These are phyloP conservation scores for Nomada ruficornis DNA, from an alignment of 2,888 invertebrate genomes.

Conservation along the genomic window DNA sequence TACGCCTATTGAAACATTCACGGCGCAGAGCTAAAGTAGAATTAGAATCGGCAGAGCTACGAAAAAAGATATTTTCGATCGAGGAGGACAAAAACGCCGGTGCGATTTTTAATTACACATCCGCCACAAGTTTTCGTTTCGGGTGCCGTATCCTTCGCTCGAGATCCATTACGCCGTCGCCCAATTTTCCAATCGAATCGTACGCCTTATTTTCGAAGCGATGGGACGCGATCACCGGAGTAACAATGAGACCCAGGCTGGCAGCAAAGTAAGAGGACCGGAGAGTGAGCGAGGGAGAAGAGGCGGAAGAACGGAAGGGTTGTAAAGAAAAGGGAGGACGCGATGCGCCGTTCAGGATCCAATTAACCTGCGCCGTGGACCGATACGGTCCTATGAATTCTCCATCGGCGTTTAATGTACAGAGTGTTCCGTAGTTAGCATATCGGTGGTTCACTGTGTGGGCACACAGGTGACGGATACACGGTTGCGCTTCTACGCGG, in stretches of 20 bases:
- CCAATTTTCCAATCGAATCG: slow-evolving; percentile 4
- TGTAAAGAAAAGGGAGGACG: not conserved
- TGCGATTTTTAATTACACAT: not conserved
- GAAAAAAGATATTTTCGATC: not conserved
- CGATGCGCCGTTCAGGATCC: slow-evolving; percentile 2
- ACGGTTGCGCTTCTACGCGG: slow-evolving; percentile 58
- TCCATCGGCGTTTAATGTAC: slow-evolving; percentile 47
- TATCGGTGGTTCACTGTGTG: slow-evolving; percentile 63
- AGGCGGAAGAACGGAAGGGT: no score
- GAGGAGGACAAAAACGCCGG: not conserved
- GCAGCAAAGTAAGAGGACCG: not conserved
- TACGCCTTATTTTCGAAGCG: slow-evolving; percentile 5
- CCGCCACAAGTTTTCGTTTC: no score
- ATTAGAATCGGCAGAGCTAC: not conserved
- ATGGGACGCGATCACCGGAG: not conserved
- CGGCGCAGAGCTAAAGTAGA: not conserved
- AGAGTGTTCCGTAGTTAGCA: slow-evolving; percentile 41
- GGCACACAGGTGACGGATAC: slow-evolving; percentile 35
- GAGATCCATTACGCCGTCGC: not conserved
- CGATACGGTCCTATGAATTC: slow-evolving; percentile 29
- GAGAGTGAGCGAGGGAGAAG: not conserved
- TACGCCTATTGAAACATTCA: not conserved
- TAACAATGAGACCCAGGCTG: not conserved
- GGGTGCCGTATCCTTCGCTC: no score
- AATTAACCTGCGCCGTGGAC: slow-evolving; percentile 16